A percentile compares a stretch with the other conserved stretches of the same genome.
These are phyloP conservation scores for Etheostoma nigrum DNA, from an alignment of 2,797 vertebrate species.

Conservation along the genomic window DNA sequence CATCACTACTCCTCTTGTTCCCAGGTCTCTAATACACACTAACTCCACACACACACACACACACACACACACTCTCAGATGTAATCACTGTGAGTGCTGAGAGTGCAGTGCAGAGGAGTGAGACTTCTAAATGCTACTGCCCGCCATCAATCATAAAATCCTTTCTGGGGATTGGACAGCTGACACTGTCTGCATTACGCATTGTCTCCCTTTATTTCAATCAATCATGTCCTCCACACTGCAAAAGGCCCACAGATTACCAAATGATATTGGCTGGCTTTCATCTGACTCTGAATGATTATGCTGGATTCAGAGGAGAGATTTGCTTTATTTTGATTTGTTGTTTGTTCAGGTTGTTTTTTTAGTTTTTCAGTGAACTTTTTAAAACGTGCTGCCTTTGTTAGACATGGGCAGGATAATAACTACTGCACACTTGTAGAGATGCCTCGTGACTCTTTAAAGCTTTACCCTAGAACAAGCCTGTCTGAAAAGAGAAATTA, in stretches of 20 bases:
- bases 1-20: conserved; percentile 23
- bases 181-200: conserved; percentile 78
- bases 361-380: conserved; percentile 12
- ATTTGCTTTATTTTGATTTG: conserved; percentile 40
- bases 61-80: conserved; percentile 54
- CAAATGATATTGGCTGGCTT: conserved; percentile 76
- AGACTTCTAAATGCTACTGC: conserved; percentile 72
- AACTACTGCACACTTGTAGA: background rate
- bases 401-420: background rate
- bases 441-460: too few relatives aligned
- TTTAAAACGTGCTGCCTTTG: conserved; percentile 9
- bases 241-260: conserved; percentile 69
- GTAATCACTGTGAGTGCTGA: conserved; percentile 82
- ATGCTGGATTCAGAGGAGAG: conserved; percentile 41
- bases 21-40: conserved; percentile 5
- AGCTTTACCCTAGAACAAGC: too few relatives aligned
- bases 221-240: conserved; percentile 68
- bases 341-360: conserved; percentile 33
- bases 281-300: conserved; percentile 70
- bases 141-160: conserved; percentile 82
- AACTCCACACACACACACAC: conserved; percentile 19
- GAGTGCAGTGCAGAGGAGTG: conserved; percentile 78
- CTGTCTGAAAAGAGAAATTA: too few relatives aligned
- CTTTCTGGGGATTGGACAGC: conserved; percentile 82
- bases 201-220: conserved; percentile 78